These are phyloP conservation scores for Trisateles emortualis DNA, from an alignment of 2,888 invertebrate genomes.

Conservation along the genomic window DNA sequence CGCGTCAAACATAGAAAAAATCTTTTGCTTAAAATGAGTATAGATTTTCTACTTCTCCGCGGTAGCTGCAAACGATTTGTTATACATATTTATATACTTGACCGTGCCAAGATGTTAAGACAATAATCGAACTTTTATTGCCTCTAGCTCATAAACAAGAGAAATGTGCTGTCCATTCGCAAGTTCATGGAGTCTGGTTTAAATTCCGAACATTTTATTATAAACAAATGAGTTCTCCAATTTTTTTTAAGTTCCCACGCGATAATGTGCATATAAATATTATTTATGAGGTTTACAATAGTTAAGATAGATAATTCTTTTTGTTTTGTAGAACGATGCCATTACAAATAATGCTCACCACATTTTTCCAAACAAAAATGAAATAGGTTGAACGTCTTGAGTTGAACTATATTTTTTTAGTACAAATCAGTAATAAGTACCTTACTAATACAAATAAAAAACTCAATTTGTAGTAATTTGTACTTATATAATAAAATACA, in stretches of 20 bases:
- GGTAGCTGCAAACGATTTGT: slow-evolving; percentile 24
- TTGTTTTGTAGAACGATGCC: neutral
- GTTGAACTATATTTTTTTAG: no score
- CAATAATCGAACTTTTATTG: slow-evolving; percentile 65
- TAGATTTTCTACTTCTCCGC: neutral
- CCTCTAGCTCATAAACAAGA: slow-evolving; percentile 57
- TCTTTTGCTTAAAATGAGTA: no score
- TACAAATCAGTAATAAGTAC: no score
- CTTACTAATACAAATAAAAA: no score
- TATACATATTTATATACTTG: slow-evolving; percentile 36
- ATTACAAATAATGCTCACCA: neutral
- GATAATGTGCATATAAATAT: neutral
- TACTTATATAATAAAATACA: no score
- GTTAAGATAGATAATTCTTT: neutral
- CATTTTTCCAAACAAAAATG: no score
- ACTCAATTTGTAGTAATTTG: no score
- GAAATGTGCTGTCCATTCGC: slow-evolving; percentile 48
- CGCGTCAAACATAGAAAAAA: no score
- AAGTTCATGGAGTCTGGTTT: slow-evolving; percentile 6
- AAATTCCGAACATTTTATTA: slow-evolving; percentile 7
- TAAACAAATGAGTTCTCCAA: slow-evolving; percentile 8
- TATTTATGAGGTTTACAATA: neutral
- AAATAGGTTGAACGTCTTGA: no score
- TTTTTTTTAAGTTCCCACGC: neutral
- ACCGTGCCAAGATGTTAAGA: slow-evolving; percentile 64